Percentiles rank a stretch among this genome's conserved stretches.
These are phyloP conservation scores for Hydraecia micacea DNA, from an alignment of 2,888 invertebrate genomes.

Conservation along the genomic window DNA sequence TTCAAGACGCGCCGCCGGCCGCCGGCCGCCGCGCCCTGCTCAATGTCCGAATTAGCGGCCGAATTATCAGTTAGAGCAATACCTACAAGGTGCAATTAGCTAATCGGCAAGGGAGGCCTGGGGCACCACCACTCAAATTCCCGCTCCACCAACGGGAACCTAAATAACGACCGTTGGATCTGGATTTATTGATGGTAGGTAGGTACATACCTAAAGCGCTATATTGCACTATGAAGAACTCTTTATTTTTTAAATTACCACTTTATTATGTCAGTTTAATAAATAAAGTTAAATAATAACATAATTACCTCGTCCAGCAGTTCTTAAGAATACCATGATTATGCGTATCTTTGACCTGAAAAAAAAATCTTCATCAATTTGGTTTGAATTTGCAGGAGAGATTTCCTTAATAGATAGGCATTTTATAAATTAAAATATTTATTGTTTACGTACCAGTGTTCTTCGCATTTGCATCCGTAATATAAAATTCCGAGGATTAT, in stretches of 20 bases:
- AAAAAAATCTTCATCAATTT: conserved; percentile 46
- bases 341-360: conserved; percentile 78
- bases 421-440: background rate
- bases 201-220: too few relatives aligned
- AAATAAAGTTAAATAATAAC: background rate
- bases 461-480: conserved; percentile 79
- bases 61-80: background rate
- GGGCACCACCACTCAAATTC: too few relatives aligned
- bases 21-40: background rate
- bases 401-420: background rate
- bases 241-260: background rate
- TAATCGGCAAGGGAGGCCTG: too few relatives aligned
- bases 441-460: conserved; percentile 72
- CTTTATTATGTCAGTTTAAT: background rate
- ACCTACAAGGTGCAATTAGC: background rate
- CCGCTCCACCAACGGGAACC: background rate
- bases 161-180: background rate
- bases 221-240: background rate
- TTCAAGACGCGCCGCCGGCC: background rate
- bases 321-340: conserved; percentile 66
- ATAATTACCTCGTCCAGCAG: conserved; percentile 72
- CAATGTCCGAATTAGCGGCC: background rate
- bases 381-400: background rate
- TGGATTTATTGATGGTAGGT: too few relatives aligned
- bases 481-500: conserved; percentile 71